phyloP scores from a whole-genome alignment of 2,888 invertebrate genomes.

The Elmis aenea region DNA sequence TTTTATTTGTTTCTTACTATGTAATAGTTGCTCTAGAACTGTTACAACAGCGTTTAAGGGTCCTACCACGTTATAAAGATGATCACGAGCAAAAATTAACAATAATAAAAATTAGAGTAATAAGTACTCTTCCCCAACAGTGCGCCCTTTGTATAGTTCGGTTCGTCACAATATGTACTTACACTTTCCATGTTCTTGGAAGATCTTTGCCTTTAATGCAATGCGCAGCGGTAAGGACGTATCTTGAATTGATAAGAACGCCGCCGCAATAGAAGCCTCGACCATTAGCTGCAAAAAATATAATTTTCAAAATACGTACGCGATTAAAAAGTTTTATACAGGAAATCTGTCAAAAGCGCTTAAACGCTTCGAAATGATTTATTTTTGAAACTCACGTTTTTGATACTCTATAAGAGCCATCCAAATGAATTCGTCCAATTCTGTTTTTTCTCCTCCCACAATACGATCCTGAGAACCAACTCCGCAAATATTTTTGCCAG shows the following conservation, averaged over 20 bases:
- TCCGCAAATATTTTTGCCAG: constrained; percentile 48
- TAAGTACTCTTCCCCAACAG: too few relatives aligned
- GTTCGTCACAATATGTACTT: too few relatives aligned
- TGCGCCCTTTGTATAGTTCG: too few relatives aligned
- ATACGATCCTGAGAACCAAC: constrained; percentile 49
- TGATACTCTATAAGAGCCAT: constrained; percentile 61
- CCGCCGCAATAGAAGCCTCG: constrained; percentile 69
- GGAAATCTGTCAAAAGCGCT: too few relatives aligned
- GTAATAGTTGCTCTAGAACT: too few relatives aligned
- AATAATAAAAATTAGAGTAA: too few relatives aligned
- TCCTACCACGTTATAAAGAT: too few relatives aligned
- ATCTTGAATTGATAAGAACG: constrained; percentile 61
- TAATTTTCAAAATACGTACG: not conserved
- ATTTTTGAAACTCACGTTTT: constrained; percentile 48
- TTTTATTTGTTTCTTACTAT: too few relatives aligned
- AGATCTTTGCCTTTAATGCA: constrained; percentile 34
- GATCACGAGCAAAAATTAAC: too few relatives aligned
- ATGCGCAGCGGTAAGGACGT: constrained; percentile 72
- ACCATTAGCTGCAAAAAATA: constrained; percentile 49
- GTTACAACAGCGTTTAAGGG: too few relatives aligned
- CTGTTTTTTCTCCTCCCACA: constrained; percentile 56
- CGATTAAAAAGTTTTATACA: not conserved
- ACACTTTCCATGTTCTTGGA: too few relatives aligned
- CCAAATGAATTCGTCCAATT: constrained; percentile 67
- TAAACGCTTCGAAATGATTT: not conserved